Base-by-base conservation (phyloP, 1,140 invertebrate species). In the Coelopa frigida region DNA sequence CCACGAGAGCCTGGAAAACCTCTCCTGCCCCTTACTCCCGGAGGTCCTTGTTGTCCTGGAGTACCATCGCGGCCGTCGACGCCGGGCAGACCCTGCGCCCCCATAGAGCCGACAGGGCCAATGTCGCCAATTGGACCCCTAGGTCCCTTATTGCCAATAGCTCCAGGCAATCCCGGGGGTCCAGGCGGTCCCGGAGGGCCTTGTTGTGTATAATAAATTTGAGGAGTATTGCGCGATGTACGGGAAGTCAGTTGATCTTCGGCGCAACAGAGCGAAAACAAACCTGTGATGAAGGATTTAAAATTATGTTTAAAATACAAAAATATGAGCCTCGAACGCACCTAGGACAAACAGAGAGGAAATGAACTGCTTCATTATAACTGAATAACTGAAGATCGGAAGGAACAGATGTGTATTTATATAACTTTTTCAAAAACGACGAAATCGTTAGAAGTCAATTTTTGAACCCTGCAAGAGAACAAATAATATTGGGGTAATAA, bases 111-210 rank as follows among this genome's bases (percentile, higher is more conserved):
- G 12, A 38, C 42, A 17, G 27, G 35, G 11, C 48, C 48, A 39
- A 41, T 40, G 5, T 49, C 31, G 26, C 47, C 26, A 4, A 41
- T 36, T 5, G 32, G 21, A 4, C 31, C 46, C 6, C 46, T 22
- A 4, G 46, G 17, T 1, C 31, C 39, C 22, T 31, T 22, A 35
- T 48, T 48, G 23, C 39, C 39, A 20, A 48, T 40, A 6, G 29
- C 12, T 7, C 46, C 46, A 11, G 37, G 49, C 7, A 49, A 17
- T 15, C 41, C 42, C 3, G 41, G 48, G 20, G 27, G 24, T 5
- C 47, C 47, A 8, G 47, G 47, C 2, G 47, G 41, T 32, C 48
- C 48, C 5, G 48, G 48, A 26, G 48, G 48, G 12, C 36, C 48
- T 32, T 44, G 48, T 14, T 49, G 48, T 8, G 47, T 49, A 32